A percentile compares a stretch with the other conserved stretches of the same genome.
phyloP scores from a whole-genome alignment of 30 jellyfish, hydroid and myxozoan species.

The Cassiopea andromeda region DNA sequence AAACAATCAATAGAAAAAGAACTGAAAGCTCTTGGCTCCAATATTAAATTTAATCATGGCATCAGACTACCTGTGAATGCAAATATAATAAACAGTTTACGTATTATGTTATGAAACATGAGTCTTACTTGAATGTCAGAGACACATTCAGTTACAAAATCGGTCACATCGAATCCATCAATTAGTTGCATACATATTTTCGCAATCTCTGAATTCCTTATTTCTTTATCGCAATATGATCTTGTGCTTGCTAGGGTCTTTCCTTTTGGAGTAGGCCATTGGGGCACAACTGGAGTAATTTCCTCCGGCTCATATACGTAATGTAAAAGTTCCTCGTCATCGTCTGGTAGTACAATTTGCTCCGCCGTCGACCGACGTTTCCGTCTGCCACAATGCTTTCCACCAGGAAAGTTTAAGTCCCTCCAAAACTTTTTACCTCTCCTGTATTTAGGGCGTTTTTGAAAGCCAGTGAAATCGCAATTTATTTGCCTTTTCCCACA shows the following conservation, averaged over 20 bases:
- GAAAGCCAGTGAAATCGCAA: conserved; percentile 75
- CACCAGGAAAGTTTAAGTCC: conserved; percentile 82
- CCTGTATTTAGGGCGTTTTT: conserved; percentile 76
- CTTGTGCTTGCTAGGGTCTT: conserved; percentile 64
- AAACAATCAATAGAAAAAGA: too few relatives aligned
- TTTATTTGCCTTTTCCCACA: conserved; percentile 78
- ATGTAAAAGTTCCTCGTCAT: conserved; percentile 45
- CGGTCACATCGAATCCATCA: conserved; percentile 50
- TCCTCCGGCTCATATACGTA: conserved; percentile 65
- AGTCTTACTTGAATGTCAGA: conserved; percentile 73
- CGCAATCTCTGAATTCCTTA: conserved; percentile 61
- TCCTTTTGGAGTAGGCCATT: conserved; percentile 81
- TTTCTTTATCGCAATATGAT: conserved; percentile 29
- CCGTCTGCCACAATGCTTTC: conserved; percentile 76
- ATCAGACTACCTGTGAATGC: too few relatives aligned
- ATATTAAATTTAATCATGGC: too few relatives aligned
- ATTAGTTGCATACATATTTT: conserved; percentile 56
- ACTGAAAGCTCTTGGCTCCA: too few relatives aligned
- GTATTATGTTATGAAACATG: too few relatives aligned
- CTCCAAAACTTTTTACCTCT: conserved; percentile 62
- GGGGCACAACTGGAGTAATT: conserved; percentile 23
- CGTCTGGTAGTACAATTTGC: conserved; percentile 83
- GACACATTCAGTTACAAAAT: conserved; percentile 75
- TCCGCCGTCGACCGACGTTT: conserved; percentile 62
- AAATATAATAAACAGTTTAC: too few relatives aligned